Percentiles rank a stretch among this genome's conserved stretches.
Evolutionary conservation across 2,797 vertebrate genomes (phyloP).

Genomic region (Babyrousa celebensis): DNA sequence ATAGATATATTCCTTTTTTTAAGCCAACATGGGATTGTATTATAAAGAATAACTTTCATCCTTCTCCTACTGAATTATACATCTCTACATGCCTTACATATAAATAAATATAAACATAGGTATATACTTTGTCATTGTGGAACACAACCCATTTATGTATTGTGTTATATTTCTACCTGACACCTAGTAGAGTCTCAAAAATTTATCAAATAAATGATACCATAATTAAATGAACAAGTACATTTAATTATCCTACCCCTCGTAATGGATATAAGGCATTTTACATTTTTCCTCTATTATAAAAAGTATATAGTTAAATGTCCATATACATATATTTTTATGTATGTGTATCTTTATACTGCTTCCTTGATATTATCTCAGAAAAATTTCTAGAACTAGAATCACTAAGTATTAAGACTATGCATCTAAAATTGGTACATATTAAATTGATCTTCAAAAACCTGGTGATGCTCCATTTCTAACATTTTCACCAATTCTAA

Average conservation of each 20-base stretch:
- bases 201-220: not conserved
- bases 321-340: not conserved
- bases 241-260: not conserved
- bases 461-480: not conserved
- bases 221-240: not conserved
- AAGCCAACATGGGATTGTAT: not conserved
- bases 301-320: not conserved
- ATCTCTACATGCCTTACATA: not conserved
- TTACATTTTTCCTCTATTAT: not conserved
- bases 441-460: not conserved
- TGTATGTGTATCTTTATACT: not conserved
- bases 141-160: not conserved
- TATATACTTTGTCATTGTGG: not conserved
- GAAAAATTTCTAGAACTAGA: slow-evolving; percentile 13
- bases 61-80: not conserved
- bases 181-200: not conserved
- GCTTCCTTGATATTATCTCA: not conserved
- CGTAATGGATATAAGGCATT: not conserved
- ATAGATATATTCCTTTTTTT: not conserved
- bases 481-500: not conserved
- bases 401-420: not conserved
- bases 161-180: not conserved
- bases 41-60: not conserved
- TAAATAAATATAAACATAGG: not conserved
- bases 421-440: not conserved